Base-by-base conservation (phyloP, 2,797 vertebrate species). In the Phyllotis vaccarum region DNA sequence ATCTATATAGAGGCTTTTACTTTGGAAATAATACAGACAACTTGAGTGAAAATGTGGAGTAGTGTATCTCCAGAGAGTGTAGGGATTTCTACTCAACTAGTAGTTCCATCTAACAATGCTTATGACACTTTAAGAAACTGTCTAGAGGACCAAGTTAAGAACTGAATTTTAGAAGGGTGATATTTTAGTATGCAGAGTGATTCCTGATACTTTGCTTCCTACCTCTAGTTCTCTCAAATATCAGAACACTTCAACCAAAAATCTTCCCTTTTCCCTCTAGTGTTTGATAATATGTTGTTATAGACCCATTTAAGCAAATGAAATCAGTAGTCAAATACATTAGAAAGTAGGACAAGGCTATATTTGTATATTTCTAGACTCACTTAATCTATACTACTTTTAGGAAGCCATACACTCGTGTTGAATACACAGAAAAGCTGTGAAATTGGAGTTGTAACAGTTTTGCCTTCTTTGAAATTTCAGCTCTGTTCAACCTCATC, bases 401-500 rank as follows among this genome's bases (percentile, higher is more conserved):
- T 75, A 72, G 83, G 68, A 3, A 40, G 72, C 79, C 0, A 83
- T 31, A 17, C 9, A 2, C 74, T 90, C 93, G 78, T 27, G n/a
- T 80, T 89, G 66, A 62, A 64, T 93, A 89, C 27, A 52, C 7
- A 94, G 78, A 52, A 90, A 93, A 92, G 29, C 74, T 75, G 1
- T 85, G 43, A 66, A 86, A 89, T 83, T 17, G 21, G n/a, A 85
- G 92, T 75, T 75, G 24, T 92, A 62, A 95, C 79, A 31, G 87
- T 97, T 95, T 98, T 62, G 9, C 8, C 92, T 96, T 98, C 66
- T 90, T 97, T 98, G 97, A 85, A 97, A 96, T 98, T 96, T 97
- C 98, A 99, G 99, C 99, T 98, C 98, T 99, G 98, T 99, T 99
- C 99, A 99, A 99, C 99, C 99, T 99, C 98, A 99, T 99, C 97